Evolutionary conservation across 1,140 invertebrate genomes (phyloP), one percentile per base, ranked within the genome.

Genomic region (Cherax destructor): DNA sequence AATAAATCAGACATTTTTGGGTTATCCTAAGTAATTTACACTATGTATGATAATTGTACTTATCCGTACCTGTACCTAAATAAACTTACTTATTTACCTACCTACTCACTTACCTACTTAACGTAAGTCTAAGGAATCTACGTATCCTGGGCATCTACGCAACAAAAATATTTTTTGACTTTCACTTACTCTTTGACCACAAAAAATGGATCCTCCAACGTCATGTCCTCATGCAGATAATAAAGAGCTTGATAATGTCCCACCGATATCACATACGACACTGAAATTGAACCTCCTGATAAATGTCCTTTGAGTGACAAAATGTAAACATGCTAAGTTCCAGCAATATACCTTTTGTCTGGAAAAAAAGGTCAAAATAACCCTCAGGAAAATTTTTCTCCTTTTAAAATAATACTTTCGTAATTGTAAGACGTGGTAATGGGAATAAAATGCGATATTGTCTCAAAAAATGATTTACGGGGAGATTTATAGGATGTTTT

Each of bases 141-240:
- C 30, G 30, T 41, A 2, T 50, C 47, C 49, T 50, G 47, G 47
- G 13, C 24, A 61, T 30, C n/a, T 83, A 50, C 30, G 50, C 24
- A 16, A 11, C 83, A 80, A 72, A 74, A 79, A 59, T 77, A 84
- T 78, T 21, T 80, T 83, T 21, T 16, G 13, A 49, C 11, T 69
- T 52, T 16, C 93, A 96, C 97, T 97, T 96, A 98, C 98, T 98
- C 97, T 96, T 98, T 98, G 93, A 98, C 97, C 95, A 98, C 97
- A 96, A 98, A 98, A 96, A 98, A 98, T 92, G 98, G 98, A 96
- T 98, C 98, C 96, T 98, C 97, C 95, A 98, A 96, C 96, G 97
- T 98, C 98, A 98, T 98, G 95, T 95, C 95, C 90, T 56, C 90
- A 91, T 91, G 21, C 78, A 83, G 56, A 78, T 83, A 72, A 56